A percentile compares a stretch with the other conserved stretches of the same genome.
Conservation (phyloP, 2,113 vertebrate genomes). For the Sialia sialis region DNA sequence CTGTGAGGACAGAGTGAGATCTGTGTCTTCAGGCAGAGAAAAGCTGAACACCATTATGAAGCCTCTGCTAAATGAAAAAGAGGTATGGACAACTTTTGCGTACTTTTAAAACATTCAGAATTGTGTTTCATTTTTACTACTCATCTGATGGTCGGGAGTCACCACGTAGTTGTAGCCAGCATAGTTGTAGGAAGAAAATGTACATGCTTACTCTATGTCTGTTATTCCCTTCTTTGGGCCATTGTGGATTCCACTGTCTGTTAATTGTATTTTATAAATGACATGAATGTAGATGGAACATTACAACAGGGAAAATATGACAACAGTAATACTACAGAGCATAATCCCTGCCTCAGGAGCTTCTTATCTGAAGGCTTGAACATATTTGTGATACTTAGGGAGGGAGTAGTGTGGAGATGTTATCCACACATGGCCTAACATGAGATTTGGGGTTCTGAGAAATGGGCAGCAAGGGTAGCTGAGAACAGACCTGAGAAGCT, state of each 20-base stretch:
- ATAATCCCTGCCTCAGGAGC: conserved; percentile 23
- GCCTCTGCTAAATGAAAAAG: background rate
- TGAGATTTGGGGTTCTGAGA: background rate
- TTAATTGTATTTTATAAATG: conserved; percentile 34
- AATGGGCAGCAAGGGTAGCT: background rate
- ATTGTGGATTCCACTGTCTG: conserved; percentile 6
- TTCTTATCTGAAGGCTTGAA: background rate
- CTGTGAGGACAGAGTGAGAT: background rate
- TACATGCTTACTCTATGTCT: background rate
- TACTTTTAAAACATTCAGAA: background rate
- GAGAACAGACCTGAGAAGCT: background rate
- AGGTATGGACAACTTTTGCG: background rate
- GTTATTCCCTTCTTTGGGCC: conserved; percentile 19
- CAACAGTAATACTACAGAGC: conserved; percentile 29
- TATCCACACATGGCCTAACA: background rate
- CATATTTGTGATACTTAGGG: background rate
- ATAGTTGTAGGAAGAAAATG: background rate
- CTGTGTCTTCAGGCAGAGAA: background rate
- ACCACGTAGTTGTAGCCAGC: background rate
- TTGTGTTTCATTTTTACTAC: background rate
- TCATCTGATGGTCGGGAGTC: background rate
- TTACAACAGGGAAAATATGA: conserved; percentile 49
- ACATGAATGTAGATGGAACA: conserved; percentile 48
- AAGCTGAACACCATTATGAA: background rate
- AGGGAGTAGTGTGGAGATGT: background rate